Evolutionary conservation across 2,797 vertebrate genomes (phyloP).

Genomic region (Capromys pilorides): DNA sequence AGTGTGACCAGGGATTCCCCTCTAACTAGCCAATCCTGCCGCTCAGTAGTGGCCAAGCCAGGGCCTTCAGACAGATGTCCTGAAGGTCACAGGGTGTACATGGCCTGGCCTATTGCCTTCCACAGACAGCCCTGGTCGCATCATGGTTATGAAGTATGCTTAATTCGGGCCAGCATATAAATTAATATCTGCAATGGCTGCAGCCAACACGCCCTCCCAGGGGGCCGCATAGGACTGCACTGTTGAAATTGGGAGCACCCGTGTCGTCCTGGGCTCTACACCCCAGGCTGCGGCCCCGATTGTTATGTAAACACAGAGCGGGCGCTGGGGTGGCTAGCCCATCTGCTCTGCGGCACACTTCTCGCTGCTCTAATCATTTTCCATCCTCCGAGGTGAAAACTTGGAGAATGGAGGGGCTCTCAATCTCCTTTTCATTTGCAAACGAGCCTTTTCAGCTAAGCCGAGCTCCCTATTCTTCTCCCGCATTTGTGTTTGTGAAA

Average conservation of each 20-base stretch:
- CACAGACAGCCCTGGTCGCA: neutral
- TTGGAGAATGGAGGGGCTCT: slow-evolving; percentile 82
- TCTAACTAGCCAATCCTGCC: neutral
- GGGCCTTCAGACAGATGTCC: neutral
- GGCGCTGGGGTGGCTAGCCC: slow-evolving; percentile 69
- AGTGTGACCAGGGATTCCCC: rapidly evolving
- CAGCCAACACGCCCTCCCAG: neutral
- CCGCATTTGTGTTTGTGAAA: slow-evolving; percentile 92
- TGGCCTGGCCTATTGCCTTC: neutral
- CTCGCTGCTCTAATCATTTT: slow-evolving; percentile 84
- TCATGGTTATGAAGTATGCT: neutral
- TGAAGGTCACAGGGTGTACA: neutral
- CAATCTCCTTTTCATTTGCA: slow-evolving; percentile 87
- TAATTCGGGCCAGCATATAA: neutral
- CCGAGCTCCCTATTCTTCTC: slow-evolving; percentile 88
- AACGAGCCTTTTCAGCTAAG: slow-evolving; percentile 87
- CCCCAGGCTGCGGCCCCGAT: slow-evolving; percentile 28
- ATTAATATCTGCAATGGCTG: neutral
- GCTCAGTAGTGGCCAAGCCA: neutral
- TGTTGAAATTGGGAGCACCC: neutral
- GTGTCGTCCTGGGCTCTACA: neutral
- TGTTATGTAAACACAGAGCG: slow-evolving; percentile 81
- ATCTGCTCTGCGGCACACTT: slow-evolving; percentile 83
- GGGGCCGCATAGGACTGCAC: neutral
- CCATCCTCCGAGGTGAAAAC: slow-evolving; percentile 83